Evolutionary conservation across 2,888 invertebrate genomes (phyloP), one percentile per base, ranked within the genome.

Genomic region (Eupeodes latifasciatus): DNA sequence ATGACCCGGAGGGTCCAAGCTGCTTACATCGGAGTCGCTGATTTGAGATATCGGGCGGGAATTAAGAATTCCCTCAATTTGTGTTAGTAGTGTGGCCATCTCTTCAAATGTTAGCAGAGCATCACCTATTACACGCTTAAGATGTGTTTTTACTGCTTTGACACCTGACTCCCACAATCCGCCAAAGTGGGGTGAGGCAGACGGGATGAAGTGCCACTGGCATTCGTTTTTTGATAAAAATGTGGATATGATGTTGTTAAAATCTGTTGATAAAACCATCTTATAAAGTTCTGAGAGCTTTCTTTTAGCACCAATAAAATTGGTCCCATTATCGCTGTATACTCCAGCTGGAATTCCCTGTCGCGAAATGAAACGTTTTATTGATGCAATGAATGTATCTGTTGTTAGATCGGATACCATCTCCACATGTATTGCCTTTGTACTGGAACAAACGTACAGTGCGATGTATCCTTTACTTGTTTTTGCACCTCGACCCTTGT

Each of bases 141-240:
- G 12, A 66, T 74, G 80, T 47, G 71, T 49, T 51, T 81, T 81
- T n/a, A 81, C 36, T 44, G 80, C 51, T n/a, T 81, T 81, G 14
- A 82, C 47, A 44, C 77, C 82, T 27, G 61, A 19, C 16, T 82
- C 77, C 82, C 77, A 82, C 47, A 82, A 69, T 36, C 69, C 82
- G 5, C 82, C 82, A 69, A 82, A 66, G 5, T 57, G 44, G n/a
- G 69, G 69, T 12, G 77, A 66, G 1, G 61, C 27, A 16, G 77
- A 71, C 10, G 77, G 69, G 16, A 77, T 82, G 47, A 82, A 77
- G 9, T 71, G 85, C 85, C 85, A 77, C 14, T 53, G 34, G 27
- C 57, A 77, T 12, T 66, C 72, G 67, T 51, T 47, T 14, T 51
- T 14, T 14, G 78, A 11, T n/a, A 82, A n/a, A 57, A 62, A 77